phyloP scores from a whole-genome alignment of 2,797 vertebrate genomes.

The Octomys mimax region DNA sequence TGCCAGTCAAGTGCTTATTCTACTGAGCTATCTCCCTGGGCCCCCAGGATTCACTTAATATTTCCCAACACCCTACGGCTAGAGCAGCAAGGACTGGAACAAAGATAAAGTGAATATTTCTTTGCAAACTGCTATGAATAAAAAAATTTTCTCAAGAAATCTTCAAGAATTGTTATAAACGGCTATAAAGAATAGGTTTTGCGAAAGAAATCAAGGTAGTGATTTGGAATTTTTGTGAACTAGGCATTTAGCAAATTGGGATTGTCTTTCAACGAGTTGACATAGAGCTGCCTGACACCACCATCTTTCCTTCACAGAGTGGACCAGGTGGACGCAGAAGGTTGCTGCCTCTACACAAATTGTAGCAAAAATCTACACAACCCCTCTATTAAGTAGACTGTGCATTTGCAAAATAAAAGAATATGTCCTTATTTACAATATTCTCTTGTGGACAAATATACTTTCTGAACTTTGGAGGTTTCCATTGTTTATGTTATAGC shows the following conservation, averaged over 20 bases:
- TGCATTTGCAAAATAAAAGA: neutral
- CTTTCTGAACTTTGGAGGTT: slow-evolving; percentile 9
- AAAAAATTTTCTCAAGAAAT: neutral
- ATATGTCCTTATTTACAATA: neutral
- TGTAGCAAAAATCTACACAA: neutral
- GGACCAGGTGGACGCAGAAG: neutral
- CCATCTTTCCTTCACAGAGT: neutral
- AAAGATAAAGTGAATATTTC: neutral
- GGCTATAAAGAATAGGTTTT: neutral
- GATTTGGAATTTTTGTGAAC: slow-evolving; percentile 26
- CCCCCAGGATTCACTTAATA: neutral
- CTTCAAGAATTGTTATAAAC: slow-evolving; percentile 19
- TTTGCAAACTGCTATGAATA: neutral
- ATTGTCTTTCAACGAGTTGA: neutral
- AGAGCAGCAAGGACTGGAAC: neutral
- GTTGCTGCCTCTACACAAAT: neutral
- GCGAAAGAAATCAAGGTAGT: neutral
- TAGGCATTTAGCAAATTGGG: neutral
- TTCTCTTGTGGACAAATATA: neutral
- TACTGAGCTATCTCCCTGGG: too few relatives aligned
- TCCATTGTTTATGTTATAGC: neutral
- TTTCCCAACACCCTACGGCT: neutral
- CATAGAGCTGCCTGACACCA: neutral
- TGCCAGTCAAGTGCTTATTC: too few relatives aligned
- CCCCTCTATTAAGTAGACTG: neutral